Percentiles rank a stretch among this genome's conserved stretches.
Conservation (phyloP, 2,888 invertebrate genomes). For the Gasteruption jaculator region DNA sequence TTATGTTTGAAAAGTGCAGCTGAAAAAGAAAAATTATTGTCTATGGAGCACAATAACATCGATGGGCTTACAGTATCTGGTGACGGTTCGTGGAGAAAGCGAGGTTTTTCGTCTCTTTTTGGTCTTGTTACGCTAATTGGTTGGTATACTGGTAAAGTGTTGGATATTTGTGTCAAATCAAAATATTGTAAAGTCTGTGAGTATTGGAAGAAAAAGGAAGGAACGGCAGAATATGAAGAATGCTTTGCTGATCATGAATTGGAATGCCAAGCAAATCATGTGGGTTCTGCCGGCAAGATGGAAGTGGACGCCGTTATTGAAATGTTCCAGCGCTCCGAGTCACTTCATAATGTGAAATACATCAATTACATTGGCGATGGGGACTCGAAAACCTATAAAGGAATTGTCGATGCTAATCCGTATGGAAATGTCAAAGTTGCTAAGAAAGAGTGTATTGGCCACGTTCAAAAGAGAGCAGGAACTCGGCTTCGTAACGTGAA, state of each 20-base stretch:
- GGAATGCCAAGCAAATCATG: constrained; percentile 3
- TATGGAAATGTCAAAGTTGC: constrained; percentile 2
- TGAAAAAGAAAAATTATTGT: constrained; percentile 2
- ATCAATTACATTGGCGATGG: constrained; percentile 5
- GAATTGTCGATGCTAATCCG: constrained; percentile 5
- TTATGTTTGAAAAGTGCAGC: constrained; percentile 6
- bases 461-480: constrained; percentile 4
- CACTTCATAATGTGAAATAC: not conserved
- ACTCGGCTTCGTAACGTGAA: no score
- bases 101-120: constrained; percentile 8
- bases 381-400: constrained; percentile 5
- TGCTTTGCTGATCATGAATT: not conserved
- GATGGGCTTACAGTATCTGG: constrained; percentile 7
- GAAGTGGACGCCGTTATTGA: not conserved
- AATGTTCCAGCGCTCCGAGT: constrained; percentile 5
- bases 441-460: constrained; percentile 11
- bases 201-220: constrained; percentile 8
- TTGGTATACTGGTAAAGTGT: constrained; percentile 7
- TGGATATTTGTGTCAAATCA: constrained; percentile 6
- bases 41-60: not conserved
- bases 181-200: constrained; percentile 8
- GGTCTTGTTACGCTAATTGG: constrained; percentile 6
- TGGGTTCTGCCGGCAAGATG: constrained; percentile 7
- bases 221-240: constrained; percentile 7
- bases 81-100: constrained; percentile 8